A percentile compares a stretch with the other conserved stretches of the same genome.
Conservation (phyloP, 1,140 invertebrate species). For the Helicoverpa armigera region DNA sequence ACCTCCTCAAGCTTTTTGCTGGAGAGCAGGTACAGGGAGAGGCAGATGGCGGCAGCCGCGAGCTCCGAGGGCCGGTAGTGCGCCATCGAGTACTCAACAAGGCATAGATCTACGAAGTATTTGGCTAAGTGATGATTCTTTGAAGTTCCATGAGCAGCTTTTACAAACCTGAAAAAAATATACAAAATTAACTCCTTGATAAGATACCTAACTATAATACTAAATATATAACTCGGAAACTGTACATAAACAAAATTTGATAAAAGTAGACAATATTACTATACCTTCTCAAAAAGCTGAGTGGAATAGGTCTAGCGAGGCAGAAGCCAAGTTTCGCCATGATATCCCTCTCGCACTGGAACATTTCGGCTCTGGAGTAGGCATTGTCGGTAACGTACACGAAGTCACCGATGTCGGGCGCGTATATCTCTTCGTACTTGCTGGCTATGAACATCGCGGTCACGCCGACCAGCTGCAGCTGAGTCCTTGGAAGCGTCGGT, state of each 20-base stretch:
- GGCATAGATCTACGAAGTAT: constrained; percentile 95
- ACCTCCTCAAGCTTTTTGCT: constrained; percentile 76
- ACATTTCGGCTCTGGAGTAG: constrained; percentile 93
- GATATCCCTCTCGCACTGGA: constrained; percentile 94
- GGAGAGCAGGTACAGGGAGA: constrained; percentile 86
- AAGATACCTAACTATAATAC: neutral
- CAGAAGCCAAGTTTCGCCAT: constrained; percentile 92
- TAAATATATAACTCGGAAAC: no score
- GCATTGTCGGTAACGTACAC: constrained; percentile 97
- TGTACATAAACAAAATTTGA: no score
- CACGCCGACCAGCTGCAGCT: constrained; percentile 96
- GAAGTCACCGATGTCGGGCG: constrained; percentile 96
- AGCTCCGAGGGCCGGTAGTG: constrained; percentile 93
- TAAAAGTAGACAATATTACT: constrained; percentile 2
- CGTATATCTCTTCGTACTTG: constrained; percentile 98
- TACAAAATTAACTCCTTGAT: neutral
- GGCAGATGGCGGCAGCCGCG: constrained; percentile 86
- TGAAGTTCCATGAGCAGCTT: constrained; percentile 88
- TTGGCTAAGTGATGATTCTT: constrained; percentile 95
- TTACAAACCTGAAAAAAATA: constrained; percentile 87
- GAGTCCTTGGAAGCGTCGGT: constrained; percentile 88
- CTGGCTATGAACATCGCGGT: constrained; percentile 96
- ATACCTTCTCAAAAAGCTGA: constrained; percentile 95
- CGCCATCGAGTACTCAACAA: constrained; percentile 94
- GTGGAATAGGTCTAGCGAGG: constrained; percentile 93